Evolutionary conservation across 2,797 vertebrate genomes (phyloP), one percentile per base, ranked within the genome.

Genomic region (Malacoctenus gilli): DNA sequence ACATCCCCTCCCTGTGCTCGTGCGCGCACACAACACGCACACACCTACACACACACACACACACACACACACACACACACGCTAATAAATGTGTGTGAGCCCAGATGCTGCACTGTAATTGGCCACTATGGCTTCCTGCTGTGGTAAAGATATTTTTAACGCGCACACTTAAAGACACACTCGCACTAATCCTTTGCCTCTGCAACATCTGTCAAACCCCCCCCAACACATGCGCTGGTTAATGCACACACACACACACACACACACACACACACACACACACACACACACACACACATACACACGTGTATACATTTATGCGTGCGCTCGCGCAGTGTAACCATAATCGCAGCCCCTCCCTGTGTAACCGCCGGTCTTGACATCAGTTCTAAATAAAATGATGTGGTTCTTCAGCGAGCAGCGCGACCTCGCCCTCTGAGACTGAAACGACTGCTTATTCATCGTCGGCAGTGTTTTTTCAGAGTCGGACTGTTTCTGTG

Each of bases 61-160:
- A 32, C 22, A 49, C 47, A 32, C 46, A 48, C 50, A 47, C 44
- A 58, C 49, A 62, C 67, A 44, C 59, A 47, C 73, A 65, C 57
- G 41, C 83, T 72, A 83, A 87, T 84, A 90, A 81, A 87, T 83
- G 83, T 89, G 89, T 85, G 71, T 66, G 62, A 77, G 84, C 82
- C 85, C 86, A 90, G 90, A 91, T 91, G 89, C 88, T 80, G 83
- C 68, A 72, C 82, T 87, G 86, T 91, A 91, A 92, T 92, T 93
- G 90, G 89, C 87, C 74, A 63, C 80, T 82, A 75, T 88, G 86
- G 87, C 81, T 88, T 89, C 85, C 86, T 82, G 86, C 87, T 90
- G 87, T 84, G 88, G 82, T 53, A 55, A 87, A 90, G 87, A 89
- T 87, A 89, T 91, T 91, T 90, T 91, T 89, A n/a, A 84, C 81